Base-by-base conservation (phyloP, 2,113 vertebrate species). In the Lipophrys pholis region DNA sequence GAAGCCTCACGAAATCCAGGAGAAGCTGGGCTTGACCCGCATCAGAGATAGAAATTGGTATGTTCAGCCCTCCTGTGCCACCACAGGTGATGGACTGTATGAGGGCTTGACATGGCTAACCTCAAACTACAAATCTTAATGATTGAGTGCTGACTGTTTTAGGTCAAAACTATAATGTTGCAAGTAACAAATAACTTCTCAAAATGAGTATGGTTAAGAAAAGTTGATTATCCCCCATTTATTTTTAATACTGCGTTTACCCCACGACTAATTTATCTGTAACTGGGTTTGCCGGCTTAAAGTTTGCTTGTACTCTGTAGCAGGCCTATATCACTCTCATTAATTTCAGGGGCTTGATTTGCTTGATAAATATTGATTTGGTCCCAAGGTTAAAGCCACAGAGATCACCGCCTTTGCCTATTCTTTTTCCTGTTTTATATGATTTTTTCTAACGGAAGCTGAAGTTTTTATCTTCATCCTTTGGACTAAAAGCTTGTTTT, bases 11-110 rank as follows among this genome's bases (percentile, higher is more conserved):
- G 98, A 99, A 91, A 99, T 99, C 92, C 98, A 99, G 87, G 98
- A 99, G 92, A 99, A 99, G 95, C 94, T 99, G 87, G 98, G 98
- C 86, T 95, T 99, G 94, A 99, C 98, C 71, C 97, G 98, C 52
- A 99, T 99, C 91, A 93, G 98, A 94, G 98, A 99, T 95, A 97
- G 97, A 93, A 99, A 99, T 96, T 99, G 98, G 98, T 99, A 99
- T 86, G 97, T 99, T 94, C 98, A 99, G 95, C 98, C 98, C 81
- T 99, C 98, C 77, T 99, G 98, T 92, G 97, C 98, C 46, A 98
- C 97, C 80, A 95, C 97, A 39, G 98, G 98, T 80, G 98, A 99
- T 49, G 98, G 98, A 96, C 97, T 99, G 79, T 99, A 98, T 75
- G 98, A 99, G 91, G 98, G 98, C 90, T 95, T 99, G 92, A 99